A percentile compares a stretch with the other conserved stretches of the same genome.
Conservation (phyloP, 1,140 invertebrate genomes). For the Lycorma delicatula region DNA sequence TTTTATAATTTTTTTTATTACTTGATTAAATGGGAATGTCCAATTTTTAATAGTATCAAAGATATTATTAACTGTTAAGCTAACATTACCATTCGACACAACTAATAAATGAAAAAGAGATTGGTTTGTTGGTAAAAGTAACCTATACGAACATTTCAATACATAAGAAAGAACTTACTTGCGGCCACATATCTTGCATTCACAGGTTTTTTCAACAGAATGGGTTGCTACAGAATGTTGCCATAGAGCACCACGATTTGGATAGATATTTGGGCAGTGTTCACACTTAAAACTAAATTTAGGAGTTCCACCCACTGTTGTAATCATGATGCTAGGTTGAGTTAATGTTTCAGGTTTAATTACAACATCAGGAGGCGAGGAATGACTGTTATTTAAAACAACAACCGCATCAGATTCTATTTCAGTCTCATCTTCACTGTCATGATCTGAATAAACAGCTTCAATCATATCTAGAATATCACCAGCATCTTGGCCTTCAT, state of each 20-base stretch:
- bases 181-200: slow-evolving; percentile 27
- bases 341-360: slow-evolving; percentile 1
- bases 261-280: slow-evolving; percentile 25
- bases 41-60: too few species aligned
- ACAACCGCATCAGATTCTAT: slow-evolving; percentile 5
- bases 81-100: too few species aligned
- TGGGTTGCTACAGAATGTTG: slow-evolving; percentile 25
- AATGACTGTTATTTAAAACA: too few species aligned
- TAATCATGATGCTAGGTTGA: neutral
- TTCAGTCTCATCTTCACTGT: slow-evolving; percentile 11
- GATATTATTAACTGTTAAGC: too few species aligned
- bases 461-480: slow-evolving; percentile 23
- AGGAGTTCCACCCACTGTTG: neutral
- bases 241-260: slow-evolving; percentile 25
- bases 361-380: neutral
- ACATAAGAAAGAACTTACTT: too few species aligned
- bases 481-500: slow-evolving; percentile 14
- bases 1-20: too few species aligned
- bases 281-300: slow-evolving; percentile 21
- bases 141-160: too few species aligned
- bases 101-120: too few species aligned
- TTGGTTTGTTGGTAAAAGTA: too few species aligned
- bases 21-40: too few species aligned
- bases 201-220: slow-evolving; percentile 24
- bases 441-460: slow-evolving; percentile 27